These are phyloP conservation scores for Nymphalis c-album DNA, from an alignment of 2,888 invertebrate species.

Conservation along the genomic window DNA sequence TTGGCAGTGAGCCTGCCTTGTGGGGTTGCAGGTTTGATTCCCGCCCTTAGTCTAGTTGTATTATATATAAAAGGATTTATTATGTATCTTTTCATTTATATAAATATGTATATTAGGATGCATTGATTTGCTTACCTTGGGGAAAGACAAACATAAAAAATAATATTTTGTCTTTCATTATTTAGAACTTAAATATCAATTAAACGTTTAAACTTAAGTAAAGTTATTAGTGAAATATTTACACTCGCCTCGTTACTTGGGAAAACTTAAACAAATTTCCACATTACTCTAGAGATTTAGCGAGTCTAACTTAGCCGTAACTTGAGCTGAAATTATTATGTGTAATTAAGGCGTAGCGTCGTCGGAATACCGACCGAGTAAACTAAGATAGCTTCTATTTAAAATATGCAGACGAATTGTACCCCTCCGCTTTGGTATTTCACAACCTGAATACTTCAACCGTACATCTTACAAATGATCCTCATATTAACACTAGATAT, in stretches of 20 bases:
- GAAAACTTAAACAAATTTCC: conserved; percentile 23
- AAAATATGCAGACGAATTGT: conserved; percentile 20
- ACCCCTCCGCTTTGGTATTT: neutral
- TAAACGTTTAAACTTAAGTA: neutral
- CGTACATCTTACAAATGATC: too few species aligned
- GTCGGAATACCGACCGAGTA: conserved; percentile 16
- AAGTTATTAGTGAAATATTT: conserved; percentile 4
- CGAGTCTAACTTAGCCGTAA: conserved; percentile 22
- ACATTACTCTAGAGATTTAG: conserved; percentile 10
- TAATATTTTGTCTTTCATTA: too few species aligned
- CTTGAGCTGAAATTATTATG: conserved; percentile 27
- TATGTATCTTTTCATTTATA: too few species aligned
- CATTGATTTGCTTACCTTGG: too few species aligned
- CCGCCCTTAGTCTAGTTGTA: too few species aligned
- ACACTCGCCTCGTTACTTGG: conserved; percentile 7
- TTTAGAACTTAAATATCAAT: neutral
- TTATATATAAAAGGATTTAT: too few species aligned
- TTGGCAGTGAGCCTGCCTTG: too few species aligned
- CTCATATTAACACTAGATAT: too few species aligned
- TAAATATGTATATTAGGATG: too few species aligned
- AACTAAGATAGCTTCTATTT: conserved; percentile 17
- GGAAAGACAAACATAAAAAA: too few species aligned
- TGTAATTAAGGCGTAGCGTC: conserved; percentile 24
- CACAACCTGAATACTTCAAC: neutral
- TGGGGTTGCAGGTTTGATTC: too few species aligned